phyloP scores from a whole-genome alignment of 2,113 vertebrate genomes.

The Siniperca knerii region DNA sequence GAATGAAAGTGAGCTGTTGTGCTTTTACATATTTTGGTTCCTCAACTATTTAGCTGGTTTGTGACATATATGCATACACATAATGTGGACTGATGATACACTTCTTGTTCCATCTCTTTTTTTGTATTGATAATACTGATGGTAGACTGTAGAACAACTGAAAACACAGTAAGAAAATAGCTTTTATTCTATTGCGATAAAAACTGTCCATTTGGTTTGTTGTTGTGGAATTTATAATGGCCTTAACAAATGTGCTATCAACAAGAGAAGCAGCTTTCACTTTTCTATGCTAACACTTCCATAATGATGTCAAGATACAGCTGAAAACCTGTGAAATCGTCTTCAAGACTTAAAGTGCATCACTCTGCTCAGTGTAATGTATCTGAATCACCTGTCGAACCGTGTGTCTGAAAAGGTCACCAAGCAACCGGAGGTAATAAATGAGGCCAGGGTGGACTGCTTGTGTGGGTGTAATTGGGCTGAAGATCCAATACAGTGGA shows the following conservation, averaged over 20 bases:
- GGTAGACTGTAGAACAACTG: not conserved
- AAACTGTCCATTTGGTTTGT: not conserved
- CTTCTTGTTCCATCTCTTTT: not conserved
- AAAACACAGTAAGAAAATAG: not conserved
- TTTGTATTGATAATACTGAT: no score
- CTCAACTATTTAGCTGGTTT: not conserved
- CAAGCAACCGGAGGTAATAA: conserved; percentile 80
- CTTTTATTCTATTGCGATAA: not conserved
- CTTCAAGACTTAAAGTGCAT: conserved; percentile 43
- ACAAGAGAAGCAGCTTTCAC: not conserved
- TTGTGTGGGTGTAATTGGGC: conserved; percentile 82
- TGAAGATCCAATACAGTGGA: conserved; percentile 81
- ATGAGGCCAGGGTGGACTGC: conserved; percentile 71
- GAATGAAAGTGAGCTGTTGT: not conserved
- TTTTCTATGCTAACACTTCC: not conserved
- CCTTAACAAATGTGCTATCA: not conserved
- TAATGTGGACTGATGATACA: not conserved
- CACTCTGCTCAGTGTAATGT: conserved; percentile 46
- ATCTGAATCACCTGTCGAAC: conserved; percentile 63
- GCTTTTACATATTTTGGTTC: not conserved
- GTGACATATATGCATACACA: not conserved
- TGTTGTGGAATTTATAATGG: not conserved
- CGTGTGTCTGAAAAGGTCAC: conserved; percentile 83
- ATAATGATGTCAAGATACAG: not conserved
- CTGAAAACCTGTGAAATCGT: conserved; percentile 27